Evolutionary conservation across 2,888 invertebrate species (phyloP).

Genomic region (Ametastegia equiseti): DNA sequence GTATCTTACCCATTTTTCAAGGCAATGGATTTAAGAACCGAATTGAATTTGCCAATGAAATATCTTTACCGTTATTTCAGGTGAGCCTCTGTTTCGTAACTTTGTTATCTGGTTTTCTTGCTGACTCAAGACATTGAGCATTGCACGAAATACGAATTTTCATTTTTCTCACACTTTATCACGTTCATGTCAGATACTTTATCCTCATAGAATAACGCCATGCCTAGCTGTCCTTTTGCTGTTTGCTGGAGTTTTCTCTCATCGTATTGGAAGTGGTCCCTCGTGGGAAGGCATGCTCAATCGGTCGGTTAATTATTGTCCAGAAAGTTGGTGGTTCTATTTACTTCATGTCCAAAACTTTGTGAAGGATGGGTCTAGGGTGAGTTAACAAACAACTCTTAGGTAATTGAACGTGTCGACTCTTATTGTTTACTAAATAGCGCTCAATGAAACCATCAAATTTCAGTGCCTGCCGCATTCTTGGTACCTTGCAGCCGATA

Average conservation of each 20-base stretch:
- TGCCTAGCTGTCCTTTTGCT: constrained; percentile 81
- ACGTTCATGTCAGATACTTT: neutral
- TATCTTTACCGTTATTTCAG: constrained; percentile 76
- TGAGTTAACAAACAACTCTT: constrained; percentile 67
- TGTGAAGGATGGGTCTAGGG: constrained; percentile 84
- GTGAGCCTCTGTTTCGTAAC: constrained; percentile 60
- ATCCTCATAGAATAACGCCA: constrained; percentile 76
- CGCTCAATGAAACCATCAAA: neutral
- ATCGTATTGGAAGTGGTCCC: constrained; percentile 81
- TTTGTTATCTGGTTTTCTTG: neutral
- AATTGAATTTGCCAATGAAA: constrained; percentile 71
- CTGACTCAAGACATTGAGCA: neutral
- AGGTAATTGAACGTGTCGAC: neutral
- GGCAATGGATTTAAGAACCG: constrained; percentile 61
- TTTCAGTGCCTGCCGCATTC: constrained; percentile 77
- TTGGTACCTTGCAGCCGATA: constrained; percentile 73
- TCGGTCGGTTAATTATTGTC: constrained; percentile 77
- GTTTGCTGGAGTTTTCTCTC: constrained; percentile 84
- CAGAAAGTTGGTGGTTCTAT: constrained; percentile 83
- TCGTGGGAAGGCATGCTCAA: constrained; percentile 83
- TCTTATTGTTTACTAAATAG: neutral
- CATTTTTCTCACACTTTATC: neutral
- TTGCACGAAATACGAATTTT: neutral
- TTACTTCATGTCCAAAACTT: constrained; percentile 83
- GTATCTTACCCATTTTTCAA: constrained; percentile 73